Base-by-base conservation (phyloP, 2,797 vertebrate genomes). In the Babyrousa celebensis region DNA sequence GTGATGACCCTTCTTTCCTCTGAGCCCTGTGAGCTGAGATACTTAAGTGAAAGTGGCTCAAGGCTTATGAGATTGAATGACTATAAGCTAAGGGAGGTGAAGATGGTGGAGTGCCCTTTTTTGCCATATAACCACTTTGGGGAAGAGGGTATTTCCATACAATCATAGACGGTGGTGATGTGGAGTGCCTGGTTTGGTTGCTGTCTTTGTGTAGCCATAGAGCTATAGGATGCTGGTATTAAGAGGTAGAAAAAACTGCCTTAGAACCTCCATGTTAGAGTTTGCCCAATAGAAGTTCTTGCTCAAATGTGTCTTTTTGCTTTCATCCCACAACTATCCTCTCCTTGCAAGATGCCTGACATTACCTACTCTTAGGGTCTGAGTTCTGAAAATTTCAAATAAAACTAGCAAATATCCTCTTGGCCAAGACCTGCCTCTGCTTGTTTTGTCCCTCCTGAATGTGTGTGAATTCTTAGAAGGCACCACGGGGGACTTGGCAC, bases 391-490 rank as follows among this genome's bases (percentile, higher is more conserved):
- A 36, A 18, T 77, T 67, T 43, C 56, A 86, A 94, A 89, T 20
- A 79, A 89, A 95, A 36, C 36, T 58, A 96, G 15, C 40, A 91
- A 89, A 90, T 58, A 27, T 80, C n/a, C 72, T 85, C n/a, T 87
- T 74, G 71, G 23, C 32, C 23, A 12, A 94, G 29, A 71, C 36
- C 72, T 56, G 12, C 32, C 25, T 89, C 21, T 71, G 68, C 72
- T 32, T 36, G 8, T 68, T 95, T 82, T 74, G 32, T 12, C 48
- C 40, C 58, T 71, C 80, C 68, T 21, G 48, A 23, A 43, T 71
- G 4, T 74, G 18, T 40, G 2, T 15, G n/a, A 86, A 29, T 52
- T 94, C 87, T 87, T 68, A 56, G 5, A 56, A 91, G 62, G 52
- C 48, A 25, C 65, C 10, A 0, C 3, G 29, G 54, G 56, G 29